Evolutionary conservation across 2,113 vertebrate genomes (phyloP).

Genomic region (Hippopotamus amphibius): DNA sequence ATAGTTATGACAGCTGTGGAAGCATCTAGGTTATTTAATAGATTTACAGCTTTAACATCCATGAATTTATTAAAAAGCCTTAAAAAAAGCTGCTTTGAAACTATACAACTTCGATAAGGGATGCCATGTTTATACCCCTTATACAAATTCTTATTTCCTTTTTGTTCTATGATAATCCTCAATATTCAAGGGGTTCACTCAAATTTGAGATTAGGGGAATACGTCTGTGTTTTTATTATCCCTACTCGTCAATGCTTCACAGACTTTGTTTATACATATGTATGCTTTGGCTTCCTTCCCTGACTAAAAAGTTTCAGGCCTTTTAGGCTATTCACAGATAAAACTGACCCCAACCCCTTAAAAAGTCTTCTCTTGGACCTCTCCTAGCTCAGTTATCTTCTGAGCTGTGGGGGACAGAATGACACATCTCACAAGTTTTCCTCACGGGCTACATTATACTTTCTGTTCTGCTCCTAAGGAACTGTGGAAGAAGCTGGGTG

Average conservation of each 20-base stretch:
- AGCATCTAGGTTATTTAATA: conserved; percentile 1
- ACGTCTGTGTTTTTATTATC: conserved; percentile 35
- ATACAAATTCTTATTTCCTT: conserved; percentile 1
- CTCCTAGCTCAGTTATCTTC: conserved; percentile 4
- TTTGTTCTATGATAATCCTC: background rate
- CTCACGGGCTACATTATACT: background rate
- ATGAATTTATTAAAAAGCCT: conserved; percentile 13
- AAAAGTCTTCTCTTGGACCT: conserved; percentile 1
- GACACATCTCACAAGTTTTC: background rate
- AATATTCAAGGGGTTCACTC: conserved; percentile 19
- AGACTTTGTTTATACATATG: background rate
- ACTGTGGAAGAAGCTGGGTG: background rate
- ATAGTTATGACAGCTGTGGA: background rate
- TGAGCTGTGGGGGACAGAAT: background rate
- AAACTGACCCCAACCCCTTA: background rate
- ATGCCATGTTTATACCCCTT: background rate
- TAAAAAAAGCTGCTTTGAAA: conserved; percentile 4
- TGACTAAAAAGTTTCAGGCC: background rate
- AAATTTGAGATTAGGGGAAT: background rate
- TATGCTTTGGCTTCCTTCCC: background rate
- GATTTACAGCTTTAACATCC: background rate
- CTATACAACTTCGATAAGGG: background rate
- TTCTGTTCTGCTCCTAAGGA: conserved; percentile 40
- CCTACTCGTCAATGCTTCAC: background rate
- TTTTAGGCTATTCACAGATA: background rate